Percentiles rank a stretch among this genome's conserved stretches.
phyloP scores from a whole-genome alignment of 2,797 vertebrate genomes.

The Neosilurus mollespiculum region DNA sequence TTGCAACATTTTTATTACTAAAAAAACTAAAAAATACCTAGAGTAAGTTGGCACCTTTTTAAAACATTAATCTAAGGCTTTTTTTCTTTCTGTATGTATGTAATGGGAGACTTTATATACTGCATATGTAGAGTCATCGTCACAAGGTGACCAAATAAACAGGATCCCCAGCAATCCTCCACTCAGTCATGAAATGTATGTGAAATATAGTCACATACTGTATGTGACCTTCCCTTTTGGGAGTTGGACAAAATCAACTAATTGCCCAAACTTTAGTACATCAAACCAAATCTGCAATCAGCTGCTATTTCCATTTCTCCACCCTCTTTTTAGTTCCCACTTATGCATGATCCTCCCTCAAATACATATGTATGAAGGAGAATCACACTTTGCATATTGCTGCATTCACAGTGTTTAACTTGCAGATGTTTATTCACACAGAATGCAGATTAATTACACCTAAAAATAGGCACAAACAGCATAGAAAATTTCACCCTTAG shows the following conservation, averaged over 20 bases:
- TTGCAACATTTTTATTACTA: not conserved
- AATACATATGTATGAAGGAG: constrained; percentile 1
- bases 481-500: not conserved
- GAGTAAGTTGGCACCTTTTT: not conserved
- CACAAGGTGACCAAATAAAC: not conserved
- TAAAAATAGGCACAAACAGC: constrained; percentile 3
- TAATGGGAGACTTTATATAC: not conserved
- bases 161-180: not conserved
- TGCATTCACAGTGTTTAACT: not conserved
- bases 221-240: not conserved
- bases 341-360: not conserved
- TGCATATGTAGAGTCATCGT: not conserved
- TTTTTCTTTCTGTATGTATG: not conserved
- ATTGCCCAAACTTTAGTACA: not conserved
- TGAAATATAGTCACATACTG: not conserved
- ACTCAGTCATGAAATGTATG: not conserved
- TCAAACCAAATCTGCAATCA: constrained; percentile 1
- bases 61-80: too few species aligned
- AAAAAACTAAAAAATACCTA: not conserved
- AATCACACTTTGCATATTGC: constrained; percentile 1
- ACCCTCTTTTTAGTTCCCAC: not conserved
- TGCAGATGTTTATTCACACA: not conserved
- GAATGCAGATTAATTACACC: not conserved
- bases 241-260: not conserved
- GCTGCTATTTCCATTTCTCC: not conserved